Evolutionary conservation across 2,888 invertebrate species (phyloP), one percentile per base, ranked within the genome.

Genomic region (Sepiola atlantica): DNA sequence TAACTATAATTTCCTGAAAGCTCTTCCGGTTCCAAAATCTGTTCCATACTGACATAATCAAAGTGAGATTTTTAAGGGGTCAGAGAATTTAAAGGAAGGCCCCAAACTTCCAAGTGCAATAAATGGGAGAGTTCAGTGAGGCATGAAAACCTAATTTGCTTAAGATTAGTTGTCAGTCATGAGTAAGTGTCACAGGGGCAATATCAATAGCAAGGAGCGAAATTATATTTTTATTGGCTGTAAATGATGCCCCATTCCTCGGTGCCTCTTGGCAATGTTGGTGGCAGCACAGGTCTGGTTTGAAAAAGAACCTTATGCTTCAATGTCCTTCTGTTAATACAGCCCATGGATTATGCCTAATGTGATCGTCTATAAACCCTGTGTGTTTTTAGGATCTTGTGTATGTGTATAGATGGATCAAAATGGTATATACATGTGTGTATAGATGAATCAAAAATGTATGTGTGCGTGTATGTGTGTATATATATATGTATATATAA

Each of bases 191-290:
- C 77, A 77, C n/a, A 77, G n/a, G 77, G n/a, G 1, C n/a, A 77
- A 77, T 77, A 77, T 77, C 77, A 77, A 77, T 77, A 77, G n/a
- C 77, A 77, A n/a, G 32, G n/a, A 14, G 16, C 32, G n/a, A 77
- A 77, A 77, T 77, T 77, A n/a, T 77, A 77, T 77, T 77, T 77
- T 77, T 77, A 77, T 77, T 77, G 77, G 77, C 14, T 77, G 77
- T n/a, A 77, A 77, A 77, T 77, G 77, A 77, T 77, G n/a, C 77
- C 77, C 16, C 32, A 28, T 77, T 77, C 77, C n/a, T 45, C 45
- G 28, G 28, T 77, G 28, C n/a, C 77, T 16, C 12, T 16, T n/a
- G 77, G 77, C 77, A 32, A 77, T 77, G 77, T n/a, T 32, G 77
- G 77, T 77, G 77, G n/a, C 8, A 77, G 77, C 77, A 77, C 16